phyloP scores from a whole-genome alignment of 2,113 vertebrate genomes.

The Haplochromis vanheusdeni region DNA sequence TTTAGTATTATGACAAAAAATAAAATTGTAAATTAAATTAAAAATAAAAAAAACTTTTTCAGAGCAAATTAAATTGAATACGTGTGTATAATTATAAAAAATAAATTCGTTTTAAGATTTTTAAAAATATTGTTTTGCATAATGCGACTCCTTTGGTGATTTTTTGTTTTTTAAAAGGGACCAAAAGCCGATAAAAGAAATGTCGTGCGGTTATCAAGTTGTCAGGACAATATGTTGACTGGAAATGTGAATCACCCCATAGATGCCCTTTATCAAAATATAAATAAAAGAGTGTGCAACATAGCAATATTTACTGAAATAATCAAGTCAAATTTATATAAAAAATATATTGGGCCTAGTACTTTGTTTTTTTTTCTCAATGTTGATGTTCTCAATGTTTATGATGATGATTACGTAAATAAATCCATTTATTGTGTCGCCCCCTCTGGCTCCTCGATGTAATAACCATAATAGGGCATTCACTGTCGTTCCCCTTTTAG shows the following conservation, averaged over 20 bases:
- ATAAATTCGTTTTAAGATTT: not conserved
- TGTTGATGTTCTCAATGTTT: not conserved
- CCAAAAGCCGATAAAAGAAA: not conserved
- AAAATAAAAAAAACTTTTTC: not conserved
- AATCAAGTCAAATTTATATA: not conserved
- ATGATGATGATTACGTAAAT: not conserved
- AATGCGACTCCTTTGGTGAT: not conserved
- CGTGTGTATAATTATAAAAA: not conserved
- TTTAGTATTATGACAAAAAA: not conserved
- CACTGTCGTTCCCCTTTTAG: not conserved
- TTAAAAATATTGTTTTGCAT: not conserved
- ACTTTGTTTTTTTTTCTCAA: not conserved
- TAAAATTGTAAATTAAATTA: not conserved
- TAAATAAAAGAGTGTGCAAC: not conserved
- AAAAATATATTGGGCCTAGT: not conserved
- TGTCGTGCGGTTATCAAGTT: not conserved
- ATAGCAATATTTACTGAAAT: not conserved
- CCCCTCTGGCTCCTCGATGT: not conserved
- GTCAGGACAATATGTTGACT: not conserved
- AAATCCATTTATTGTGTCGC: not conserved
- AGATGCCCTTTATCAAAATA: not conserved
- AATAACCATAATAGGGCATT: not conserved
- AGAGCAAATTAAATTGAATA: not conserved
- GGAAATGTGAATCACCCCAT: not conserved
- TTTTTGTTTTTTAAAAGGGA: not conserved